phyloP scores from a whole-genome alignment of 92 coral and sea anemone species.

The Epizoanthus illoricatus region DNA sequence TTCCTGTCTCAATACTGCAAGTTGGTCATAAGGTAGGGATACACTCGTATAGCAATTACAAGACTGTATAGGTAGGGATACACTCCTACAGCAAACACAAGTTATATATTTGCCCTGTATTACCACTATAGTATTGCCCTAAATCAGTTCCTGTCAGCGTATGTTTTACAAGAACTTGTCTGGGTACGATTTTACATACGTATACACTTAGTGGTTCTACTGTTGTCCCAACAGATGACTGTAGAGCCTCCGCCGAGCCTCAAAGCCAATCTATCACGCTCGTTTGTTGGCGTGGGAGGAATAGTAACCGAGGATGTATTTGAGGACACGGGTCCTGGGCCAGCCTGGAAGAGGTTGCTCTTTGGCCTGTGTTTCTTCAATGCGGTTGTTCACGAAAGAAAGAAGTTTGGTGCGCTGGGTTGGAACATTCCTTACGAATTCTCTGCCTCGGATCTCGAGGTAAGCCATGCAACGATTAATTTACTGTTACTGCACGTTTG shows the following conservation, averaged over 20 bases:
- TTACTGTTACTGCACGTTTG: background rate
- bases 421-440: conserved; percentile 98
- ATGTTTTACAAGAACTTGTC: background rate
- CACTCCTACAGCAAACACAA: background rate
- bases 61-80: too few relatives aligned
- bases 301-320: conserved; percentile 84
- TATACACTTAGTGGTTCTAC: background rate
- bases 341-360: conserved; percentile 88
- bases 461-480: conserved; percentile 23
- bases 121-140: background rate
- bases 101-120: background rate
- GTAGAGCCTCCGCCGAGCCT: conserved; percentile 97
- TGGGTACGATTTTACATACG: background rate
- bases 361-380: conserved; percentile 97
- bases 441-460: conserved; percentile 94
- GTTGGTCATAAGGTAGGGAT: conserved; percentile 85
- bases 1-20: conserved; percentile 93
- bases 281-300: conserved; percentile 90
- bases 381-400: conserved; percentile 92
- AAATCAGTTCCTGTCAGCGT: background rate
- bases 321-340: conserved; percentile 92
- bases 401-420: conserved; percentile 90
- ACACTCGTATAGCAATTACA: background rate
- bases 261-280: conserved; percentile 89
- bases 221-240: conserved; percentile 69